phyloP scores from a whole-genome alignment of 2,113 vertebrate genomes.

The Otolemur garnettii region DNA sequence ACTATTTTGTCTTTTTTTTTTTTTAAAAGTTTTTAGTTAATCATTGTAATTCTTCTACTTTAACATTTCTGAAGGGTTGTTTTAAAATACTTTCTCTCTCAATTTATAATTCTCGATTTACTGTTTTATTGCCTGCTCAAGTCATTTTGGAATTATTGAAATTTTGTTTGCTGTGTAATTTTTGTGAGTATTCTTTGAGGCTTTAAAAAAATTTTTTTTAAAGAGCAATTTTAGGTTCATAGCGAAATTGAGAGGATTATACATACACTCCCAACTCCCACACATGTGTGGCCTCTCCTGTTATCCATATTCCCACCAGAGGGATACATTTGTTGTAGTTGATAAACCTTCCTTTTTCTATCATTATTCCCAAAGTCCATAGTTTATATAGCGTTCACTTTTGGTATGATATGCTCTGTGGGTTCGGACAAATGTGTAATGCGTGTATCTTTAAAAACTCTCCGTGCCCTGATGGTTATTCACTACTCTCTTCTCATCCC shows the following conservation, averaged over 20 bases:
- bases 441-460: neutral
- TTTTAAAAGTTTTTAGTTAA: neutral
- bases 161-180: neutral
- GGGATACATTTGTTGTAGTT: neutral
- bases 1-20: neutral
- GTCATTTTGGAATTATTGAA: neutral
- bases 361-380: neutral
- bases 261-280: neutral
- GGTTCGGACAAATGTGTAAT: neutral
- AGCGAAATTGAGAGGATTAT: neutral
- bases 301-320: neutral
- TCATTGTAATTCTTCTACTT: neutral
- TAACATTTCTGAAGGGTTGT: neutral
- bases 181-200: neutral
- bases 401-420: neutral
- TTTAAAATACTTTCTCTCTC: neutral
- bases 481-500: neutral
- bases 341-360: neutral
- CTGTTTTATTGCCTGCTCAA: neutral
- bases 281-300: neutral
- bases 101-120: neutral
- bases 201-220: neutral
- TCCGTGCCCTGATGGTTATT: neutral
- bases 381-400: neutral
- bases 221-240: neutral